Conservation (phyloP, 2,797 vertebrate species). For the Saxicola maurus region DNA sequence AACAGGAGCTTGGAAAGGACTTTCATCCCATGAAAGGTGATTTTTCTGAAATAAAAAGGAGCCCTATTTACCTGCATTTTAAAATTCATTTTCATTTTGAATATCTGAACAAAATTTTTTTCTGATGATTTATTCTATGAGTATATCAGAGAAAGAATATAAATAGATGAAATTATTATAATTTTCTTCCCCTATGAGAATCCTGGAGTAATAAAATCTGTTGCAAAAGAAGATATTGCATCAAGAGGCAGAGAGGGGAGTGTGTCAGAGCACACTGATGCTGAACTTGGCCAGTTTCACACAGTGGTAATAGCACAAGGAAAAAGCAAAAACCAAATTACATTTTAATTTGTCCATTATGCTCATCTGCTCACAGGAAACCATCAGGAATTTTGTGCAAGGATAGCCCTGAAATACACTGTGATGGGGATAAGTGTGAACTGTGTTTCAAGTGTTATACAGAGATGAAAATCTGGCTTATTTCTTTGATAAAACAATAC, state of each 20-base stretch:
- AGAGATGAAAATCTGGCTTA: neutral
- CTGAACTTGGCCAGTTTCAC: neutral
- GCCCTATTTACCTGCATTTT: neutral
- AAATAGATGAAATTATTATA: neutral
- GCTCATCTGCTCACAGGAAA: neutral
- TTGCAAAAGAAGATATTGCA: neutral
- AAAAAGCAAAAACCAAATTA: neutral
- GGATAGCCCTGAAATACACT: neutral
- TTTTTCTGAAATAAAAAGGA: neutral
- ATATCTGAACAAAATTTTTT: neutral
- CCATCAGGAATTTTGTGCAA: neutral
- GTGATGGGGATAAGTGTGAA: neutral
- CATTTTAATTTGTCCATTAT: neutral
- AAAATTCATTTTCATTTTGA: neutral
- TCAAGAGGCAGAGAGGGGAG: neutral
- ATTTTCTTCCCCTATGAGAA: neutral
- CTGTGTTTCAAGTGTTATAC: neutral
- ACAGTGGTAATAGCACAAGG: neutral
- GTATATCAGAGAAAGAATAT: neutral
- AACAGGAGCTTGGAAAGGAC: neutral
- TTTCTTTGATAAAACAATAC: fast-evolving
- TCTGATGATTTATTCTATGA: neutral
- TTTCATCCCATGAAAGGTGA: neutral
- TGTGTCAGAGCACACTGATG: neutral
- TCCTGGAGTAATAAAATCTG: neutral